Percentiles rank a stretch among this genome's conserved stretches.
Conservation (phyloP, 2,113 vertebrate species). For the Ictalurus furcatus region DNA sequence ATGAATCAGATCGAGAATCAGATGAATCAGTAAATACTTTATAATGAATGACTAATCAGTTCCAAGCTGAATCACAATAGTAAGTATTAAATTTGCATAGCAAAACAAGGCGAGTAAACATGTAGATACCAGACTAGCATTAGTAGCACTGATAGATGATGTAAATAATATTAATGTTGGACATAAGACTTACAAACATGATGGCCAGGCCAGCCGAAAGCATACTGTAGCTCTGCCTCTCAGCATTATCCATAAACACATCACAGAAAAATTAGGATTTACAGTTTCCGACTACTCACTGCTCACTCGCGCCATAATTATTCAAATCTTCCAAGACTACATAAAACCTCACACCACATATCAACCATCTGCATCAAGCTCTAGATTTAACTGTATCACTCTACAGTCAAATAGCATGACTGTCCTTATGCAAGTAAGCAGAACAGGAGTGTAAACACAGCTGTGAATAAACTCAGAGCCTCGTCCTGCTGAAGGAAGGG, state of each 20-base stretch:
- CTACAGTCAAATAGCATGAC: not conserved
- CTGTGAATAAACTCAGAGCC: not conserved
- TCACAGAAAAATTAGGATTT: not conserved
- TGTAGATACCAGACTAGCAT: not conserved
- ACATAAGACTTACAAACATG: not conserved
- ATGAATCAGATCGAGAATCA: not conserved
- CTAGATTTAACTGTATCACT: not conserved
- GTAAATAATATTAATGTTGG: not conserved
- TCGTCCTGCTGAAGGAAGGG: not conserved
- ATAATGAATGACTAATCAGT: not conserved
- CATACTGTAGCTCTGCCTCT: not conserved
- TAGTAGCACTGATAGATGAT: not conserved
- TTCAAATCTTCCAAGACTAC: not conserved
- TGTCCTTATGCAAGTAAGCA: not conserved
- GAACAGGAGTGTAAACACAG: conserved; percentile 15
- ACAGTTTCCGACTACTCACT: not conserved
- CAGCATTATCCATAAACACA: not conserved
- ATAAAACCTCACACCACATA: not conserved
- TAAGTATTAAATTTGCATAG: not conserved
- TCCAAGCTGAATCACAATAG: not conserved
- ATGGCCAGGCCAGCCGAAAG: not conserved
- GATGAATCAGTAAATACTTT: not conserved
- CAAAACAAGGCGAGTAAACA: not conserved
- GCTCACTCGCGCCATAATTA: not conserved
- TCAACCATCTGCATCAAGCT: not conserved